phyloP scores from a whole-genome alignment of 92 coral and sea anemone species.

The Epizoanthus stellaris region DNA sequence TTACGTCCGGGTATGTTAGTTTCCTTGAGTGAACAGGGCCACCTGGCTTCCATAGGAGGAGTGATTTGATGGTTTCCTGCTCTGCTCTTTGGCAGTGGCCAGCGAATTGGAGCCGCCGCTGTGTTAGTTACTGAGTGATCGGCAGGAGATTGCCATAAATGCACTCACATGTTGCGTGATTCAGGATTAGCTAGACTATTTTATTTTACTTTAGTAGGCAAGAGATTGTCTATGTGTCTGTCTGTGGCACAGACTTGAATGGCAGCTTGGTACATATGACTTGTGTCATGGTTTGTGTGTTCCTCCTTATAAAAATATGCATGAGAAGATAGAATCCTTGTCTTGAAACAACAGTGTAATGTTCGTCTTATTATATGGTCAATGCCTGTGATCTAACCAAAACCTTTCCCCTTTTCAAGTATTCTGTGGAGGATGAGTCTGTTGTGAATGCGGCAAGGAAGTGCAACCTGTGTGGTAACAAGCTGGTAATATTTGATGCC shows the following conservation, averaged over 20 bases:
- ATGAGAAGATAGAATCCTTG: background rate
- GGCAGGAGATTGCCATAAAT: too few relatives aligned
- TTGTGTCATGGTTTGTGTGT: background rate
- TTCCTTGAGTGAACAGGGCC: too few relatives aligned
- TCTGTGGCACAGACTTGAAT: background rate
- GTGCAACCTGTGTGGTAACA: conserved; percentile 72
- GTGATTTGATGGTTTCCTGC: too few relatives aligned
- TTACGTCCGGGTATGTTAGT: too few relatives aligned
- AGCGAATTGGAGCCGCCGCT: too few relatives aligned
- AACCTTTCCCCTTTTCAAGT: conserved; percentile 46
- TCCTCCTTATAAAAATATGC: too few relatives aligned
- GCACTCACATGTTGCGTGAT: too few relatives aligned
- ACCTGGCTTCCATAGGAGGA: too few relatives aligned
- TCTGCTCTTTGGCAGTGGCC: too few relatives aligned
- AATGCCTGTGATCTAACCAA: background rate
- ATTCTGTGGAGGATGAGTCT: conserved; percentile 82
- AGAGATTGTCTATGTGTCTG: background rate
- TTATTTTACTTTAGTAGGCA: background rate
- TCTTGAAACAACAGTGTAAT: background rate
- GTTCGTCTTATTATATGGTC: background rate
- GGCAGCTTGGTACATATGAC: background rate
- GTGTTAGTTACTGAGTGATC: too few relatives aligned
- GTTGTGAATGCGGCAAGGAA: conserved; percentile 79
- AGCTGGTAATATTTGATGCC: conserved; percentile 95
- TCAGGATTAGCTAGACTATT: background rate